These are phyloP conservation scores for Pseudanteris insignis DNA, from an alignment of 2,888 invertebrate species.

Conservation along the genomic window DNA sequence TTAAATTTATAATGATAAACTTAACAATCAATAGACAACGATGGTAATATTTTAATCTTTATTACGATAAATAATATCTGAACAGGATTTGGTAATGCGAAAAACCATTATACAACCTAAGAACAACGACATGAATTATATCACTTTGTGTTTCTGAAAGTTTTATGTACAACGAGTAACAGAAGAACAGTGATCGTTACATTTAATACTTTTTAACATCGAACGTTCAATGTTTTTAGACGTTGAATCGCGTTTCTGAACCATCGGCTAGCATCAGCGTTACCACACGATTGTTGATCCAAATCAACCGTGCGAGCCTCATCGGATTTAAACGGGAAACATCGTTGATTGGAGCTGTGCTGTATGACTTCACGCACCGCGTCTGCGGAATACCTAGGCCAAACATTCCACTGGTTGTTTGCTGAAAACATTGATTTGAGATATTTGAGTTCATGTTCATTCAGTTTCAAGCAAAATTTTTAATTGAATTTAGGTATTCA, in stretches of 20 bases:
- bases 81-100: slow-evolving; percentile 29
- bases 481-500: slow-evolving; percentile 65
- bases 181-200: slow-evolving; percentile 23
- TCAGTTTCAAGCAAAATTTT: too few species aligned
- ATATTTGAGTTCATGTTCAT: background rate
- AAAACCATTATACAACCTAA: slow-evolving; percentile 39
- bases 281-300: slow-evolving; percentile 94
- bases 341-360: slow-evolving; percentile 91
- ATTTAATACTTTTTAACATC: slow-evolving; percentile 33
- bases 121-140: slow-evolving; percentile 28
- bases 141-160: slow-evolving; percentile 14
- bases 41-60: too few species aligned
- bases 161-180: slow-evolving; percentile 27
- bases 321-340: slow-evolving; percentile 87
- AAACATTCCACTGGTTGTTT: slow-evolving; percentile 88
- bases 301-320: slow-evolving; percentile 89
- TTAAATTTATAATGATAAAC: too few species aligned
- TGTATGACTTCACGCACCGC: slow-evolving; percentile 94
- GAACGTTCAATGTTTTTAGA: slow-evolving; percentile 67
- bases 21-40: too few species aligned
- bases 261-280: slow-evolving; percentile 96
- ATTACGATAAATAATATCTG: slow-evolving; percentile 37
- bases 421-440: slow-evolving; percentile 55
- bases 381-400: slow-evolving; percentile 97
- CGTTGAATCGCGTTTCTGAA: slow-evolving; percentile 86